These are phyloP conservation scores for Hozukius guyotensis DNA, from an alignment of 2,797 vertebrate genomes.

Conservation along the genomic window DNA sequence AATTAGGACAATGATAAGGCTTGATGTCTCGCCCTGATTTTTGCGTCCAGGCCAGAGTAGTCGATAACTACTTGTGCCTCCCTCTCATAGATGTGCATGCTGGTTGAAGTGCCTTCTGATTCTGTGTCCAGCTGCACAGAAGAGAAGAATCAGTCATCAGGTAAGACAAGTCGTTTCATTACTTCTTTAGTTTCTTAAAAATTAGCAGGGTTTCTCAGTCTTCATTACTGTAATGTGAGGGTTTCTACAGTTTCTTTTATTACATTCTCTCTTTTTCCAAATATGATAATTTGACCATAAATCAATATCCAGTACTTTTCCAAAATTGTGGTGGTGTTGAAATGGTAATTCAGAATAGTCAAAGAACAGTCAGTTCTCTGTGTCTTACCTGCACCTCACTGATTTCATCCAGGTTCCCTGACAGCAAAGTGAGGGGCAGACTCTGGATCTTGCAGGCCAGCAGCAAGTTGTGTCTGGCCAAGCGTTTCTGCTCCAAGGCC, in stretches of 20 bases:
- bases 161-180: not conserved
- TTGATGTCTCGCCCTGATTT: slow-evolving; percentile 81
- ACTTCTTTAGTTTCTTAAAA: not conserved
- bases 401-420: slow-evolving; percentile 90
- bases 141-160: not conserved
- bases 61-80: slow-evolving; percentile 88
- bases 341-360: not conserved
- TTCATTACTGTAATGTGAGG: not conserved
- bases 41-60: slow-evolving; percentile 81
- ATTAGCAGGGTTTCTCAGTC: not conserved
- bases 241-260: not conserved
- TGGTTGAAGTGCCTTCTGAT: slow-evolving; percentile 74
- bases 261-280: not conserved
- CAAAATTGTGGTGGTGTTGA: not conserved
- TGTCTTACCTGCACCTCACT: slow-evolving; percentile 87
- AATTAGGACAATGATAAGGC: not conserved
- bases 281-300: not conserved
- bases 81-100: slow-evolving; percentile 85
- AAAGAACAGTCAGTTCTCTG: not conserved
- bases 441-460: slow-evolving; percentile 90
- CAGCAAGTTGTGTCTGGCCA: slow-evolving; percentile 90
- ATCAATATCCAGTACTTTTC: not conserved
- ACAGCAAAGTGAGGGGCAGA: slow-evolving; percentile 84
- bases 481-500: slow-evolving; percentile 86
- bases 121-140: slow-evolving; percentile 84